A percentile compares a stretch with the other conserved stretches of the same genome.
Conservation (phyloP, 2,888 invertebrate genomes). For the Lasioglossum malachurum region DNA sequence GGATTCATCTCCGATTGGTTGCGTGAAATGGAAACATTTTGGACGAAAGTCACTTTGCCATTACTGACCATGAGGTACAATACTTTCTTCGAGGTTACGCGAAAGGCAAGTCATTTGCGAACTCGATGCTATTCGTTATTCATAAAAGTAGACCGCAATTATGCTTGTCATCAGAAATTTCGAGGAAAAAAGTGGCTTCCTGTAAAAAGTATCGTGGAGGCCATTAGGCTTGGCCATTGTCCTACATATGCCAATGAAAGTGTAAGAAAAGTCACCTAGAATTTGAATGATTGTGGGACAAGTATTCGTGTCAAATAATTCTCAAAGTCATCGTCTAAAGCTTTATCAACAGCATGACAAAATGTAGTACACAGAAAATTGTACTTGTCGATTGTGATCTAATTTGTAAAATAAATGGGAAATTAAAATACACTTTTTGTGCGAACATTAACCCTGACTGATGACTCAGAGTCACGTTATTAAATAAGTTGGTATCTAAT, state of each 20-base stretch:
- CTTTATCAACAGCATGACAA: not conserved
- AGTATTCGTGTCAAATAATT: not conserved
- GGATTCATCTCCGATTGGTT: not conserved
- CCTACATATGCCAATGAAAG: conserved; percentile 3
- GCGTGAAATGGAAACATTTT: not conserved
- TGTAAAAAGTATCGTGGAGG: not conserved
- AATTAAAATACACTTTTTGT: no score
- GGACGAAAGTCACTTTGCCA: not conserved
- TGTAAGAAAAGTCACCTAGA: not conserved
- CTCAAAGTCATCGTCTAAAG: not conserved
- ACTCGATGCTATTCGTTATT: not conserved
- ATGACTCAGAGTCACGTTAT: no score
- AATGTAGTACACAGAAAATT: not conserved
- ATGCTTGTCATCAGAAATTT: not conserved
- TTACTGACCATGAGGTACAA: not conserved
- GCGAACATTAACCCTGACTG: no score
- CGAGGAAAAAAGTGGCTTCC: not conserved
- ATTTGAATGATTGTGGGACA: not conserved
- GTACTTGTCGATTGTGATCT: not conserved
- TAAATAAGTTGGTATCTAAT: no score
- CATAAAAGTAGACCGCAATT: not conserved
- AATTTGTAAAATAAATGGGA: not conserved
- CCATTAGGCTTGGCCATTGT: not conserved
- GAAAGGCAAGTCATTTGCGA: not conserved
- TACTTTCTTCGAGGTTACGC: not conserved